These are phyloP conservation scores for Caerostris darwini DNA, from an alignment of 1,140 invertebrate genomes.

Conservation along the genomic window DNA sequence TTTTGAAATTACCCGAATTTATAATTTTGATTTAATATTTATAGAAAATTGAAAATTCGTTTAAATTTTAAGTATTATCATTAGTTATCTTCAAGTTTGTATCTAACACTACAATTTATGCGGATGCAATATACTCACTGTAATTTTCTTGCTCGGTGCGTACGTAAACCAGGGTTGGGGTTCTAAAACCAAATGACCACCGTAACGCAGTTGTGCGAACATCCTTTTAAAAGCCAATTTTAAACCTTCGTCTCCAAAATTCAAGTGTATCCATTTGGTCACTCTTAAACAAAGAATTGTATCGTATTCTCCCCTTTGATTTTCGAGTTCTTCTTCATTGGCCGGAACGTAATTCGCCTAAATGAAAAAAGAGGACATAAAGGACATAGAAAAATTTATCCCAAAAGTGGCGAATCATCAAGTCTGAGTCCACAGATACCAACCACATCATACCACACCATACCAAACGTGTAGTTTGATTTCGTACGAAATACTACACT, in stretches of 20 bases:
- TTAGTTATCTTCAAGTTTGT: neutral
- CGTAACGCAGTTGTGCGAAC: slow-evolving; percentile 93
- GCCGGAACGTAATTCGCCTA: slow-evolving; percentile 97
- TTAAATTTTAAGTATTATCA: neutral
- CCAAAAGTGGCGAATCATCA: slow-evolving; percentile 15
- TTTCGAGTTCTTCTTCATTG: slow-evolving; percentile 89
- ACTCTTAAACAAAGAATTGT: slow-evolving; percentile 96
- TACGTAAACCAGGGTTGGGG: slow-evolving; percentile 97
- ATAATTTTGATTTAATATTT: too few species aligned
- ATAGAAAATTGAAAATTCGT: neutral
- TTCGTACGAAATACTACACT: neutral
- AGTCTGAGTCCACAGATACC: neutral
- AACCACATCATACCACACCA: slow-evolving; percentile 12
- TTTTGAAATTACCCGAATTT: too few species aligned
- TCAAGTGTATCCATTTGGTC: slow-evolving; percentile 99
- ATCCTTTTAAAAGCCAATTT: slow-evolving; percentile 96
- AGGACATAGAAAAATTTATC: slow-evolving; percentile 32
- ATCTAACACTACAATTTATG: slow-evolving; percentile 56
- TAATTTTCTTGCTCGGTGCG: slow-evolving; percentile 92
- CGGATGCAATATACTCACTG: slow-evolving; percentile 85
- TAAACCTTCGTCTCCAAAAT: slow-evolving; percentile 96
- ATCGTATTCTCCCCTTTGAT: slow-evolving; percentile 95
- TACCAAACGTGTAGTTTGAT: neutral
- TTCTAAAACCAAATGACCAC: slow-evolving; percentile 95
- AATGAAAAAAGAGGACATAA: slow-evolving; percentile 74